Conservation (phyloP, 1,140 invertebrate species). For the Elymnias hypermnestra region DNA sequence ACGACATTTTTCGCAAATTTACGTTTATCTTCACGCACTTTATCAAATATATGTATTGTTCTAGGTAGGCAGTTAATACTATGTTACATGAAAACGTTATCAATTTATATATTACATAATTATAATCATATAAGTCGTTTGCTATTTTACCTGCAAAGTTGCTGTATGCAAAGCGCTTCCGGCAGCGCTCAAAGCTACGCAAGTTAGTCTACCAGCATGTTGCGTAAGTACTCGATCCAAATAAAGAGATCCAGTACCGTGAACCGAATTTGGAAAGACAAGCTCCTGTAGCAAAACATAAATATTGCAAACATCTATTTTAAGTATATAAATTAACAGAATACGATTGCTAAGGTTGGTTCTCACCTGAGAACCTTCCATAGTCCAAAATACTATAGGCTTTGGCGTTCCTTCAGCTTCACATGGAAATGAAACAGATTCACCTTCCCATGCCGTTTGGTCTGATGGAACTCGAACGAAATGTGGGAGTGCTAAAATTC, state of each 20-base stretch:
- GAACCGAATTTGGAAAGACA: constrained; percentile 55
- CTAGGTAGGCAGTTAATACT: too few relatives aligned
- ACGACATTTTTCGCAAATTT: too few relatives aligned
- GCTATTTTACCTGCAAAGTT: constrained; percentile 61
- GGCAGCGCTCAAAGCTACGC: constrained; percentile 63
- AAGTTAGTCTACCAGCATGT: constrained; percentile 61
- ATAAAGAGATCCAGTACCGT: constrained; percentile 53
- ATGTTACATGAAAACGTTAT: too few relatives aligned
- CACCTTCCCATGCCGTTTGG: constrained; percentile 86
- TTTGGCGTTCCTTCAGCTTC: constrained; percentile 92
- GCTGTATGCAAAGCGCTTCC: constrained; percentile 64
- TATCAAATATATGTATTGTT: too few relatives aligned
- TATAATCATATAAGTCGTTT: too few relatives aligned
- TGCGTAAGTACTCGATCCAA: constrained; percentile 51
- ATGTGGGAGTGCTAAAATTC: constrained; percentile 87
- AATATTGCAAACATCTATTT: not conserved
- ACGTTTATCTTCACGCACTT: too few relatives aligned
- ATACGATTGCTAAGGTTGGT: too few relatives aligned
- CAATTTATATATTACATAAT: too few relatives aligned
- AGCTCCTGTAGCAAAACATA: constrained; percentile 42
- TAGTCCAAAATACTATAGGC: constrained; percentile 92
- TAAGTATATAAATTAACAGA: too few relatives aligned
- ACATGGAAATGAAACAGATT: constrained; percentile 91
- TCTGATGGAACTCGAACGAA: constrained; percentile 91
- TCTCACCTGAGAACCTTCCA: constrained; percentile 79